Evolutionary conservation across 37 sponge, comb jelly and placozoan species (phyloP).

Genomic region (Tethya wilhelma): DNA sequence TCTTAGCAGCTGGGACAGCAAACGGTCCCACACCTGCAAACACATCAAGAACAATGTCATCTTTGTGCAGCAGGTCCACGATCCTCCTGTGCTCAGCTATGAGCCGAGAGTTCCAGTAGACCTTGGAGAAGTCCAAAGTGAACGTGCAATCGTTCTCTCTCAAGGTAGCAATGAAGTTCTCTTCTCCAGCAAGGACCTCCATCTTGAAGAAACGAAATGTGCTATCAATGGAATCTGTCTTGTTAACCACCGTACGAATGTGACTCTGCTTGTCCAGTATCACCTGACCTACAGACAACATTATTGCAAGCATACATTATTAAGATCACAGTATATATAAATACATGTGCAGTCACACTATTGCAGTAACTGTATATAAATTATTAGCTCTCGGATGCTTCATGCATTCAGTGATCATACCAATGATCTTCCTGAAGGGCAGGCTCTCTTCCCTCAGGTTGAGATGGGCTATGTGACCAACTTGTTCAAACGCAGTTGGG

Average conservation of each 20-base stretch:
- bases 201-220: slow-evolving; percentile 91
- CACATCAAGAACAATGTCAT: slow-evolving; percentile 86
- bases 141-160: slow-evolving; percentile 86
- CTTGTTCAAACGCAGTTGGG: slow-evolving; percentile 81
- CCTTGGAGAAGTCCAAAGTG: slow-evolving; percentile 92
- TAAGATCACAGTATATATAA: too few species aligned
- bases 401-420: too few species aligned
- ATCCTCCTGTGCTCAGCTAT: slow-evolving; percentile 82
- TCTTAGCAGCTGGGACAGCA: slow-evolving; percentile 91
- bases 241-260: slow-evolving; percentile 95
- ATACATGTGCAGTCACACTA: too few species aligned
- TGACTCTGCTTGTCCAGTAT: slow-evolving; percentile 78
- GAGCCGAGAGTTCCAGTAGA: slow-evolving; percentile 98
- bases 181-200: slow-evolving; percentile 93
- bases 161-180: slow-evolving; percentile 79
- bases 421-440: slow-evolving; percentile 90
- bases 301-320: too few species aligned
- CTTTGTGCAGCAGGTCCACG: slow-evolving; percentile 45
- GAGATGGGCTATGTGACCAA: slow-evolving; percentile 97
- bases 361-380: too few species aligned
- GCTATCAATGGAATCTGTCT: slow-evolving; percentile 73
- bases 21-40: slow-evolving; percentile 99
- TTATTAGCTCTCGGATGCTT: too few species aligned
- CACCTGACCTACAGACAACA: slow-evolving; percentile 74
- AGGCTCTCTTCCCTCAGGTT: slow-evolving; percentile 81